A percentile compares a stretch with the other conserved stretches of the same genome.
Evolutionary conservation across 2,113 vertebrate species (phyloP).

Genomic region (Eleginops maclovinus): DNA sequence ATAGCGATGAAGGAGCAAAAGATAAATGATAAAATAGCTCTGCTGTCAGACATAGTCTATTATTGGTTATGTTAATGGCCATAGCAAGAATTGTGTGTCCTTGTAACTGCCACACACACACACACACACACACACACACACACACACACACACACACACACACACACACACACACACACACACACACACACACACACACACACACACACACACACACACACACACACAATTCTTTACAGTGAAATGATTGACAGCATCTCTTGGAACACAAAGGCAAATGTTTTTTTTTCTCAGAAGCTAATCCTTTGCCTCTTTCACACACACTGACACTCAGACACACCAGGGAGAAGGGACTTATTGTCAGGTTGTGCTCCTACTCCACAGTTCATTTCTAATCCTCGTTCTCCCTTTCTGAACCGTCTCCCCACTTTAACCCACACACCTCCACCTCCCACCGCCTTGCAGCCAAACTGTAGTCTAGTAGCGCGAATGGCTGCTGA

Average conservation of each 20-base stretch:
- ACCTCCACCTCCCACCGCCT: slow-evolving; percentile 23
- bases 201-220: slow-evolving; percentile 14
- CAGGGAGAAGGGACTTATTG: slow-evolving; percentile 70
- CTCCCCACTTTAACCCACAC: slow-evolving; percentile 23
- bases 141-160: slow-evolving; percentile 9
- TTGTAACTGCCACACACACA: slow-evolving; percentile 3
- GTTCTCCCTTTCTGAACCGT: slow-evolving; percentile 46
- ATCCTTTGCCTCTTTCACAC: slow-evolving; percentile 62
- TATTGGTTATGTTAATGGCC: slow-evolving; percentile 16
- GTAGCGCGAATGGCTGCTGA: slow-evolving; percentile 28
- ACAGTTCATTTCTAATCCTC: slow-evolving; percentile 75
- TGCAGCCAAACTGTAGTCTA: slow-evolving; percentile 21
- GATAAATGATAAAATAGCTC: slow-evolving; percentile 18
- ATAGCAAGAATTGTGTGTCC: slow-evolving; percentile 11
- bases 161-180: neutral
- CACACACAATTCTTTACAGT: slow-evolving; percentile 28
- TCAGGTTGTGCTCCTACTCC: slow-evolving; percentile 67
- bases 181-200: neutral
- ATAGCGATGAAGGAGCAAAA: slow-evolving; percentile 7
- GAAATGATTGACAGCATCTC: slow-evolving; percentile 67
- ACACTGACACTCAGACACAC: slow-evolving; percentile 60
- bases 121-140: slow-evolving; percentile 25
- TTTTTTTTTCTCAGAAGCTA: slow-evolving; percentile 55
- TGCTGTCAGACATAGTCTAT: slow-evolving; percentile 24
- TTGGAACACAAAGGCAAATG: slow-evolving; percentile 60